These are phyloP conservation scores for Osmoderma eremita DNA, from an alignment of 2,888 invertebrate genomes.

Conservation along the genomic window DNA sequence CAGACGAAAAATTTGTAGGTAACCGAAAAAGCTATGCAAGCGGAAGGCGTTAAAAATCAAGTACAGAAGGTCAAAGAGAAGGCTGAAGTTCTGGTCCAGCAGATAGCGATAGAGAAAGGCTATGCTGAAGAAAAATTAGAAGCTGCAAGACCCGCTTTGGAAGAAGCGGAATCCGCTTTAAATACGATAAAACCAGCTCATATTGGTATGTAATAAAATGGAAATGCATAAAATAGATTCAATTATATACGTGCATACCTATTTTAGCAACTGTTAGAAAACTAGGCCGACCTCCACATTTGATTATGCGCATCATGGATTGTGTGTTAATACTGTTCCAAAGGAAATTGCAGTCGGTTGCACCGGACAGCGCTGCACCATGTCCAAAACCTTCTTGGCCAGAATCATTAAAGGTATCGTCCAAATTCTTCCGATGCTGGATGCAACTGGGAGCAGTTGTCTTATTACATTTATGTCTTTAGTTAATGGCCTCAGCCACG, in stretches of 20 bases:
- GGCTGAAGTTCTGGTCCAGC: conserved; percentile 87
- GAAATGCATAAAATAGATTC: conserved; percentile 1
- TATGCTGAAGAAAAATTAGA: conserved; percentile 92
- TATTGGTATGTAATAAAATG: conserved; percentile 68
- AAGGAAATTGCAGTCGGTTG: conserved; percentile 83
- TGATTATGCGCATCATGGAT: conserved; percentile 99
- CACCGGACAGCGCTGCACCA: conserved; percentile 81
- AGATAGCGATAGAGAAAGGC: conserved; percentile 89
- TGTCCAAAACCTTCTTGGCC: conserved; percentile 97
- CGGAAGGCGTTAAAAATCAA: conserved; percentile 94
- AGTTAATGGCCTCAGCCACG: conserved; percentile 96
- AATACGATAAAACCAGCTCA: conserved; percentile 98
- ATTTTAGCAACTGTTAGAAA: conserved; percentile 84
- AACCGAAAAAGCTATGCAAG: conserved; percentile 92
- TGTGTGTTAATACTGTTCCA: conserved; percentile 94
- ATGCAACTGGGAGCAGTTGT: not conserved
- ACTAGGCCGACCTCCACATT: conserved; percentile 92
- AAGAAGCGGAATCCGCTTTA: conserved; percentile 93
- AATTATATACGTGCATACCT: not conserved
- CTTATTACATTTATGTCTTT: conserved; percentile 43
- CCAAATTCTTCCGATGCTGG: not conserved
- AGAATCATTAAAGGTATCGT: conserved; percentile 85
- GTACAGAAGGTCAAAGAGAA: conserved; percentile 96
- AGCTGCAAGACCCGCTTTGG: conserved; percentile 94
- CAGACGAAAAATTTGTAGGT: conserved; percentile 64